Evolutionary conservation across 1,140 invertebrate genomes (phyloP).

Genomic region (Aphelenchoides fujianensis): DNA sequence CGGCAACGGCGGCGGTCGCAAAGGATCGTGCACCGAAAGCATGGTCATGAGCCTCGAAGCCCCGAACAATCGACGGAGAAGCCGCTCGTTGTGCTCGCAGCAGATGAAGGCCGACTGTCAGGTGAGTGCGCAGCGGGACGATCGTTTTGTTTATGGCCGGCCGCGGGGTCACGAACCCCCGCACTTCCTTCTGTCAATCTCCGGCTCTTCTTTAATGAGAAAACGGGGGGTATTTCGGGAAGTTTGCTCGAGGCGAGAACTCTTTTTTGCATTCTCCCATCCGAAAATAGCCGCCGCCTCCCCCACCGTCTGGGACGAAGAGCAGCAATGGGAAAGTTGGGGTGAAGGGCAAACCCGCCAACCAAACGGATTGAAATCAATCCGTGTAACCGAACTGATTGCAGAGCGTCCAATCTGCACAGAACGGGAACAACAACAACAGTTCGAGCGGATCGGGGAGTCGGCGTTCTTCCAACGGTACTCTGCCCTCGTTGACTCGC

Average conservation of each 20-base stretch:
- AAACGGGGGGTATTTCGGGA: background rate
- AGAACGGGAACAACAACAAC: background rate
- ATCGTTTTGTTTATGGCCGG: constrained; percentile 3
- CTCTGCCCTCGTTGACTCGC: constrained; percentile 50
- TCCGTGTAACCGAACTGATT: constrained; percentile 7
- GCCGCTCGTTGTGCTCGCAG: constrained; percentile 32
- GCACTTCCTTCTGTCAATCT: constrained; percentile 4
- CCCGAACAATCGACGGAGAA: constrained; percentile 21
- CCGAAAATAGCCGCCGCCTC: constrained; percentile 12
- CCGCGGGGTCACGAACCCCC: too few species aligned
- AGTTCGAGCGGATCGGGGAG: background rate
- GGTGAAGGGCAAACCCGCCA: too few species aligned
- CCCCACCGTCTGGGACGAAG: too few species aligned
- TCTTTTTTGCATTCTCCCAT: background rate
- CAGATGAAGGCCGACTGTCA: constrained; percentile 36
- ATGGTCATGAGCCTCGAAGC: background rate
- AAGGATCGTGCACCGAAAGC: background rate
- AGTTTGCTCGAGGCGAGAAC: constrained; percentile 1
- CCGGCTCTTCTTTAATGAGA: background rate
- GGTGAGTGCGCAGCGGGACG: constrained; percentile 27
- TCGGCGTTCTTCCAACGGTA: constrained; percentile 33
- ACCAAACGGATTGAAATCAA: too few species aligned
- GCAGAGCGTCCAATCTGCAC: too few species aligned
- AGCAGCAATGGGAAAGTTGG: too few species aligned
- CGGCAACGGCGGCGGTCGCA: background rate